Percentiles rank a stretch among this genome's conserved stretches.
Conservation (phyloP, 30 jellyfish, hydroid and myxozoan genomes). For the Aurelia aurita region DNA sequence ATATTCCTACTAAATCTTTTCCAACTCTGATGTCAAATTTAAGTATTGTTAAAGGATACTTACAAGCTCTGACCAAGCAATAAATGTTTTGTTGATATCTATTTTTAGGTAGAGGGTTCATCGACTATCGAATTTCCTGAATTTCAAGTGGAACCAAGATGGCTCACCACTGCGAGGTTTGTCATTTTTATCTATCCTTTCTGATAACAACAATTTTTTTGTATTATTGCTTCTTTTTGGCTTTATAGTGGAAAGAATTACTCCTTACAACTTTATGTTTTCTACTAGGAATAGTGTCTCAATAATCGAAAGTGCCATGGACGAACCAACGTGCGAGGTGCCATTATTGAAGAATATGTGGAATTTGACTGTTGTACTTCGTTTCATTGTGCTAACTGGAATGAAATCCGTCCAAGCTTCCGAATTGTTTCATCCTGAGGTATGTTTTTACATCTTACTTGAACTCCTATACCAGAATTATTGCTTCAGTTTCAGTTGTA, state of each 20-base stretch:
- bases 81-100: no score
- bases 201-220: background rate
- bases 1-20: no score
- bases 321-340: conserved; percentile 52
- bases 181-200: background rate
- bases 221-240: background rate
- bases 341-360: conserved; percentile 27
- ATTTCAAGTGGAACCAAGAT: conserved; percentile 46
- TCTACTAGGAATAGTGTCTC: conserved; percentile 14
- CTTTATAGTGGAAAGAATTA: no score
- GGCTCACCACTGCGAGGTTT: conserved; percentile 24
- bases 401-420: conserved; percentile 38
- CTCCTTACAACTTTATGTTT: background rate
- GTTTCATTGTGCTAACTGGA: conserved; percentile 55
- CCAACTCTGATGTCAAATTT: no score
- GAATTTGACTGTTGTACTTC: conserved; percentile 46
- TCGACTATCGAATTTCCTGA: conserved; percentile 48
- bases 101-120: conserved; percentile 21
- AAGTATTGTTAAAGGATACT: no score
- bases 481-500: background rate
- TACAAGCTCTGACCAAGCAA: no score
- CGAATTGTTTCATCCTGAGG: conserved; percentile 44
- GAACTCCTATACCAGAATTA: background rate
- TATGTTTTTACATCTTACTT: background rate
- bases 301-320: conserved; percentile 61